Evolutionary conservation across 2,113 vertebrate genomes (phyloP).

Genomic region (Toxostoma redivivum): DNA sequence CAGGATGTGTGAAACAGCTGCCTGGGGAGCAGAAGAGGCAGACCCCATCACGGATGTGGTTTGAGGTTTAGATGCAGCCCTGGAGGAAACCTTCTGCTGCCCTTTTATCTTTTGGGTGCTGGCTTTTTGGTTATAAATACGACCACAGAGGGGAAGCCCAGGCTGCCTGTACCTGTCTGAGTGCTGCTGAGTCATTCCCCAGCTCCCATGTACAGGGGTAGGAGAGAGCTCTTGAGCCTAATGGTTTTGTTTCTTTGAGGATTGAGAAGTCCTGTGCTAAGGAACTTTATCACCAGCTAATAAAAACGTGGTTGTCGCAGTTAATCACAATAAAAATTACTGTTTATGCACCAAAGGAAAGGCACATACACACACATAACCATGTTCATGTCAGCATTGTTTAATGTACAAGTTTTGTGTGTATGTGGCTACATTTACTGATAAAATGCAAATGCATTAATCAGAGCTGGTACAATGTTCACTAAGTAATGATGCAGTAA

Average conservation of each 20-base stretch:
- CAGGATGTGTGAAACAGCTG: neutral
- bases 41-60: neutral
- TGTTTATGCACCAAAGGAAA: neutral
- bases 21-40: neutral
- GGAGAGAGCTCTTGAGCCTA: neutral
- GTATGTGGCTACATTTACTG: neutral
- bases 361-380: neutral
- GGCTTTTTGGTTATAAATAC: neutral
- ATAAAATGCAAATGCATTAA: neutral
- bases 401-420: neutral
- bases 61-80: neutral
- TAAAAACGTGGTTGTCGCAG: neutral
- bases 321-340: slow-evolving; percentile 1
- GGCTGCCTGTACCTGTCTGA: neutral
- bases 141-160: neutral
- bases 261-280: neutral
- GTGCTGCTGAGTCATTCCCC: neutral
- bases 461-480: neutral
- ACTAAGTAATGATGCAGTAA: neutral
- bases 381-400: neutral
- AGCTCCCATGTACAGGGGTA: neutral
- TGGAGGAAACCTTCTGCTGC: neutral
- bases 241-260: neutral
- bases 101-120: neutral
- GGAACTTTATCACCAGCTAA: slow-evolving; percentile 1